These are phyloP conservation scores for Trachymyrmex cornetzi DNA, from an alignment of 1,140 invertebrate genomes.

Conservation along the genomic window DNA sequence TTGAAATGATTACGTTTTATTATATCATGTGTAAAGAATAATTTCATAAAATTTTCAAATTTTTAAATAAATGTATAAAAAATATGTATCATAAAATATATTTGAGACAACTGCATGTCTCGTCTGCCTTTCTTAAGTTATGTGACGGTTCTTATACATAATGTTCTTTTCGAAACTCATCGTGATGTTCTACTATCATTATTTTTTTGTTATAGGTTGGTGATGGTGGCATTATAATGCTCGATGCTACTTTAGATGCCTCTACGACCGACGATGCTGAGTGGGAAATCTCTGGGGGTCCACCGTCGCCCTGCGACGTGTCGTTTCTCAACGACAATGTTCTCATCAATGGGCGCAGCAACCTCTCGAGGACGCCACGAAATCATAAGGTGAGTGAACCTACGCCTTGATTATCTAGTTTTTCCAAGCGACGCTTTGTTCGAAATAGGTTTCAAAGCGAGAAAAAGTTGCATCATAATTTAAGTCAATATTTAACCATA, in stretches of 20 bases:
- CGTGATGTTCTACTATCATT: neutral
- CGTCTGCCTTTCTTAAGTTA: neutral
- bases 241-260: conserved; percentile 88
- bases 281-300: conserved; percentile 88
- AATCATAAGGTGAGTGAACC: conserved; percentile 88
- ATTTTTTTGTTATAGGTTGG: conserved; percentile 87
- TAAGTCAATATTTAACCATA: neutral
- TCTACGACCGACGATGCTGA: conserved; percentile 90
- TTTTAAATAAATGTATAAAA: neutral
- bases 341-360: conserved; percentile 94
- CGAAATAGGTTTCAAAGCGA: neutral
- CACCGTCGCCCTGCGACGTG: conserved; percentile 93
- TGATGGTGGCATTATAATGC: conserved; percentile 90
- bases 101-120: neutral
- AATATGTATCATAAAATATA: neutral
- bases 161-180: neutral
- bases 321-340: conserved; percentile 95
- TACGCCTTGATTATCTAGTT: conserved; percentile 1
- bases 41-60: neutral
- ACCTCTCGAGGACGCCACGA: conserved; percentile 89
- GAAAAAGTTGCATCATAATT: neutral
- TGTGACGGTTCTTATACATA: neutral
- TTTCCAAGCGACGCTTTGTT: conserved; percentile 10
- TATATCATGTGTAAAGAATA: neutral
- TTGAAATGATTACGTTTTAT: neutral